Evolutionary conservation across 2,113 vertebrate genomes (phyloP).

Genomic region (Ciconia maguari): DNA sequence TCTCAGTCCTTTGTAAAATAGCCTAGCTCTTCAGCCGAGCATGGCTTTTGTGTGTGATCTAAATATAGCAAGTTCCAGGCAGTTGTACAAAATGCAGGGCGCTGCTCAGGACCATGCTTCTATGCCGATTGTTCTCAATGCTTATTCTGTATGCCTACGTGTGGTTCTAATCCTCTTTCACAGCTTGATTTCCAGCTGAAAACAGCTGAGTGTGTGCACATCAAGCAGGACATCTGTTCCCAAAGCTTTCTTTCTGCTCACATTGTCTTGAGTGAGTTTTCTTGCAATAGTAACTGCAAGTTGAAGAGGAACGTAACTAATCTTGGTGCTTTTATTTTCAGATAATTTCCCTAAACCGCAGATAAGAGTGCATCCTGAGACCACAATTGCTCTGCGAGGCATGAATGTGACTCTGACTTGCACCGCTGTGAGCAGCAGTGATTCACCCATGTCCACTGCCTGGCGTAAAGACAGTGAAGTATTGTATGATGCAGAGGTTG

Average conservation of each 20-base stretch:
- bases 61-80: not conserved
- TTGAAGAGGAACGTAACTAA: not conserved
- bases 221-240: not conserved
- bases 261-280: not conserved
- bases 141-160: not conserved
- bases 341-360: constrained; percentile 82
- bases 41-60: not conserved
- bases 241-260: not conserved
- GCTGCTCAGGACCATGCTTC: not conserved
- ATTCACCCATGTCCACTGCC: constrained; percentile 75
- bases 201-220: not conserved
- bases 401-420: constrained; percentile 77
- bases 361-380: constrained; percentile 78
- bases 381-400: constrained; percentile 70
- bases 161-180: not conserved
- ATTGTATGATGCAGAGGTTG: constrained; percentile 72
- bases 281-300: not conserved
- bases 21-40: not conserved
- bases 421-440: constrained; percentile 78
- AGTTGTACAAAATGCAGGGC: not conserved
- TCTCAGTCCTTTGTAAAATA: not conserved
- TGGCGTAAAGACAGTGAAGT: constrained; percentile 82
- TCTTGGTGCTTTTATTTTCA: constrained; percentile 31
- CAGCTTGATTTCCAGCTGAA: not conserved
- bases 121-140: not conserved